A percentile compares a stretch with the other conserved stretches of the same genome.
Conservation (phyloP, 2,888 invertebrate genomes). For the Gerris lacustris region DNA sequence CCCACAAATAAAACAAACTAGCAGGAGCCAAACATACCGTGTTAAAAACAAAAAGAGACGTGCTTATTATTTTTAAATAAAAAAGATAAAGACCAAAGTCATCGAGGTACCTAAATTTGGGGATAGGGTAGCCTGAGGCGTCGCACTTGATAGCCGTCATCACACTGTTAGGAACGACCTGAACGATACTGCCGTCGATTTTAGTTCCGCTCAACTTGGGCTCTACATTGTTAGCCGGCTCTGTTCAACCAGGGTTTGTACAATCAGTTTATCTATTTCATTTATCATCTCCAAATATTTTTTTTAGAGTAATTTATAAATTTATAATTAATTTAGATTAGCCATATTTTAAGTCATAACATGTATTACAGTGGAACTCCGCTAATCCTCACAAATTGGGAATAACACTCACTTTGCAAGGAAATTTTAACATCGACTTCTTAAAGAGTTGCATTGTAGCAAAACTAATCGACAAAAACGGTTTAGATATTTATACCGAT, state of each 20-base stretch:
- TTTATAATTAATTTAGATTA: background rate
- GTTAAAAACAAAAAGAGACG: background rate
- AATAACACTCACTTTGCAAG: no score
- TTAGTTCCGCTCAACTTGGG: slow-evolving; percentile 14
- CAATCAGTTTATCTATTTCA: no score
- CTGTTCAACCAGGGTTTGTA: background rate
- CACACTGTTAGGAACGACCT: slow-evolving; percentile 23
- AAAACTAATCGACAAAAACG: no score
- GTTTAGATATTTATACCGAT: no score
- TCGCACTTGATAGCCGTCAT: slow-evolving; percentile 42
- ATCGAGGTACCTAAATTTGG: slow-evolving; percentile 36
- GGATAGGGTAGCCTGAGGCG: slow-evolving; percentile 38
- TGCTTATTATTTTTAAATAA: background rate
- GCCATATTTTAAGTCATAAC: background rate
- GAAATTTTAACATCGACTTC: no score
- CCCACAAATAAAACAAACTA: no score
- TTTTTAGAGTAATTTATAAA: background rate
- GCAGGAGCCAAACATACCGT: no score
- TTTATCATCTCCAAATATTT: no score
- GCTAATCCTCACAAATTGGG: background rate
- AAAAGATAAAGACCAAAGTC: background rate
- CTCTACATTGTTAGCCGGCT: slow-evolving; percentile 17
- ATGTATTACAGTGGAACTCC: slow-evolving; percentile 4
- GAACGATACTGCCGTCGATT: slow-evolving; percentile 18
- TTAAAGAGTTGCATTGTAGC: no score